Conservation (phyloP, 2,797 vertebrate genomes). For the Poecilia velifera region DNA sequence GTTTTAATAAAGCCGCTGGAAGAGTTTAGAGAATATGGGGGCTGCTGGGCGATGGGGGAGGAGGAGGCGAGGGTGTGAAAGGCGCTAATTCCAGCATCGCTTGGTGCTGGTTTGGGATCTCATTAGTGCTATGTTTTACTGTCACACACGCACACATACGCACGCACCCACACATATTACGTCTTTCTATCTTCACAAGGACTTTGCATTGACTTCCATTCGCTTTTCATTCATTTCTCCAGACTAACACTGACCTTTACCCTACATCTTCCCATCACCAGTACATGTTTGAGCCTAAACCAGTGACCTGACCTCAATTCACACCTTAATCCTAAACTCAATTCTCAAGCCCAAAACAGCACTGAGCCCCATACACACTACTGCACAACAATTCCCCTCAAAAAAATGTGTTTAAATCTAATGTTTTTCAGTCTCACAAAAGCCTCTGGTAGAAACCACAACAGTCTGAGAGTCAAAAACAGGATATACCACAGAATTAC, state of each 20-base stretch:
- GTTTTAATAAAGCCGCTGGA: constrained; percentile 77
- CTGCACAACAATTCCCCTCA: constrained; percentile 78
- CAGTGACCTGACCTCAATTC: not conserved
- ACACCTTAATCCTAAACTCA: not conserved
- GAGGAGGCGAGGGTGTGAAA: constrained; percentile 35
- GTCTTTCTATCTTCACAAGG: not conserved
- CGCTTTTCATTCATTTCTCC: not conserved
- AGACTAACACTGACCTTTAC: not conserved
- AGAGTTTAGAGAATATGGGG: constrained; percentile 57
- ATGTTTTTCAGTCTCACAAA: constrained; percentile 76
- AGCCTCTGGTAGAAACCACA: constrained; percentile 64
- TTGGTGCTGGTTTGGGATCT: constrained; percentile 71
- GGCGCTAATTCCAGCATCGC: constrained; percentile 69
- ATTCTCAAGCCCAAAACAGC: too few relatives aligned
- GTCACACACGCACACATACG: constrained; percentile 51
- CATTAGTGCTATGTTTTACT: constrained; percentile 81
- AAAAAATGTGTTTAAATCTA: constrained; percentile 79
- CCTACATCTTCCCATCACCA: not conserved
- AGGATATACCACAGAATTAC: constrained; percentile 80
- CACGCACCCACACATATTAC: not conserved
- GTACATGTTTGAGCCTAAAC: not conserved
- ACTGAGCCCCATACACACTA: not conserved
- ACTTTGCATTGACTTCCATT: not conserved
- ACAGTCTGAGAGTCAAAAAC: constrained; percentile 64
- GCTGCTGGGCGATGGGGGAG: constrained; percentile 37